phyloP scores from a whole-genome alignment of 2,113 vertebrate species.

The Myocastor coypus region DNA sequence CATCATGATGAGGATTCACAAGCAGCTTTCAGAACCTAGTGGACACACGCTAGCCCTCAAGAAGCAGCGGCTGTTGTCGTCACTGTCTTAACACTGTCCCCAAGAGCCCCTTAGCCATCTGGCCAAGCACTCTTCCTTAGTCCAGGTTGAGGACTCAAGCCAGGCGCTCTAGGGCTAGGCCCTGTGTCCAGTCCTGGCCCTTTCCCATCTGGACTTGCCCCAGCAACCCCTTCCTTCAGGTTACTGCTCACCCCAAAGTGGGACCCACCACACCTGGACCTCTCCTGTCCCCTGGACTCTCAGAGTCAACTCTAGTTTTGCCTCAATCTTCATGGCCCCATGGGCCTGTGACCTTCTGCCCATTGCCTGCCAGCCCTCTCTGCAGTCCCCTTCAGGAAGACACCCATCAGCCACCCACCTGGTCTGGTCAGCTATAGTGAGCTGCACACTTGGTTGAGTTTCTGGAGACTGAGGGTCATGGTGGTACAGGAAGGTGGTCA shows the following conservation, averaged over 20 bases:
- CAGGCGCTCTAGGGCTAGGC: rapidly evolving
- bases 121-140: too few species aligned
- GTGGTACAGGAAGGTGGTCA: too few species aligned
- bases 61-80: too few species aligned
- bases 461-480: not conserved
- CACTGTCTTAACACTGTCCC: not conserved
- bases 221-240: too few species aligned
- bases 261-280: not conserved
- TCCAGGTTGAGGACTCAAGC: rapidly evolving
- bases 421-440: rapidly evolving
- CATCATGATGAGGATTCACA: rapidly evolving
- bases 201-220: not conserved
- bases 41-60: rapidly evolving
- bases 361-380: not conserved
- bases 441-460: not conserved
- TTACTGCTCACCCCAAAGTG: not conserved
- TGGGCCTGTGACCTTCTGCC: not conserved
- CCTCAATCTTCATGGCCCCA: not conserved
- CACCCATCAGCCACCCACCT: rapidly evolving
- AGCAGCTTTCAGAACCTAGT: too few species aligned
- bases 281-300: rapidly evolving
- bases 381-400: rapidly evolving
- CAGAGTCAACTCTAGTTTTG: not conserved
- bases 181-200: not conserved
- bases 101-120: not conserved